phyloP scores from a whole-genome alignment of 2,113 vertebrate species.

The Toxotes chatareus region DNA sequence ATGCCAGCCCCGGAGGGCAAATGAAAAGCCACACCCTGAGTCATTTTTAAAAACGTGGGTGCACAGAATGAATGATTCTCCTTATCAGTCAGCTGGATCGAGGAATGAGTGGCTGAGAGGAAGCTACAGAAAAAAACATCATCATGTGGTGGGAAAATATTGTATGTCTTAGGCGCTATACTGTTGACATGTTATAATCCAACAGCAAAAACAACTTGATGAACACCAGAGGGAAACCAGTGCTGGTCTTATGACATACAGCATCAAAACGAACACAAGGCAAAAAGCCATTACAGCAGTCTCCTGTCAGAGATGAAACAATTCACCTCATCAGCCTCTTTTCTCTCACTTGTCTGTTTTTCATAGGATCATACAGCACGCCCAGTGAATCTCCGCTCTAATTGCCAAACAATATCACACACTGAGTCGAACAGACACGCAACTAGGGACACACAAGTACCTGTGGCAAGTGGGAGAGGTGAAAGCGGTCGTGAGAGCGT shows the following conservation, averaged over 20 bases:
- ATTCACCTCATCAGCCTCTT: not conserved
- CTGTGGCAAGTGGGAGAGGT: conserved; percentile 90
- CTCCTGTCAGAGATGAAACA: not conserved
- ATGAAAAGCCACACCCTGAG: not conserved
- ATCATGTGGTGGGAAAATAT: not conserved
- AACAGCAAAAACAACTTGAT: not conserved
- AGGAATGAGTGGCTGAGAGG: conserved; percentile 5
- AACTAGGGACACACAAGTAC: conserved; percentile 73
- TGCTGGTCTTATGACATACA: conserved; percentile 42
- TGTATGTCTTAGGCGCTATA: not conserved
- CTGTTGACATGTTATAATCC: not conserved
- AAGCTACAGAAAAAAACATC: conserved; percentile 10
- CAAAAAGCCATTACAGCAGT: not conserved
- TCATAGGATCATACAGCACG: conserved; percentile 3
- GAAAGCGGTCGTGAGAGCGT: conserved; percentile 94
- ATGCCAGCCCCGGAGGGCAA: conserved; percentile 22
- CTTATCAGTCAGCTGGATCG: not conserved
- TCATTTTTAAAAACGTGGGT: not conserved
- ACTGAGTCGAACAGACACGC: not conserved
- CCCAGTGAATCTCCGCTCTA: not conserved
- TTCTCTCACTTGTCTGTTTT: not conserved
- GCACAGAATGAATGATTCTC: conserved; percentile 3
- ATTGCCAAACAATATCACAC: not conserved
- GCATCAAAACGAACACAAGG: conserved; percentile 16
- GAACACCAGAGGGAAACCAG: conserved; percentile 16